Evolutionary conservation across 1,140 invertebrate species (phyloP), one percentile per base, ranked within the genome.

Genomic region (Trissolcus basalis): DNA sequence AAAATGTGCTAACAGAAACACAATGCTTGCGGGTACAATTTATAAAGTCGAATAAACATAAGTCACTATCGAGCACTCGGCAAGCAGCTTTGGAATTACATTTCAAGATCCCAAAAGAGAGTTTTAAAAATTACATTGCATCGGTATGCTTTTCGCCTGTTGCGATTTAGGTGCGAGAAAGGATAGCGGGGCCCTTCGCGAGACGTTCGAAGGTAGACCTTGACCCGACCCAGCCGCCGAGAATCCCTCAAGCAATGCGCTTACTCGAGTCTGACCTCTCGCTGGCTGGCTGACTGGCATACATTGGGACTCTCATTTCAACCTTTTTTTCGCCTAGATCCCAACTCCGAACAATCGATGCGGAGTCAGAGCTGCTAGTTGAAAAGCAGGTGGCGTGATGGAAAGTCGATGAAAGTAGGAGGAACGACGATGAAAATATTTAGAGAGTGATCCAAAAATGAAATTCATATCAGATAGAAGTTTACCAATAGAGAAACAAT

Each of bases 191-290:
- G 55, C 15, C 39, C 27, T 10, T 47, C 16, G 69, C 51, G 47
- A 39, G 43, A 54, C 43, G 49, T 39, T 56, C 39, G 63, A 63
- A 60, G 61, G 71, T 67, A 51, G 71, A 74, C 71, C 71, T 74
- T 74, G 71, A 74, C 71, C 71, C 71, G 71, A 74, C 63, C 71
- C 71, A 61, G 56, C 60, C 55, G 44, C 8, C 45, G 63, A 61
- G 70, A 61, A 68, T 63, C 63, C 72, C 64, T 75, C 72, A 53
- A 67, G 72, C 72, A 68, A 58, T 35, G 63, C 53, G 61, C 53
- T 19, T 58, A 41, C 59, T 75, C 64, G 72, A 68, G 72, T 60
- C 64, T 68, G 65, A 69, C 72, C 72, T 76, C 58, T 68, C 69
- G 69, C 60, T 56, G 51, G 48, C 48, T 56, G 55, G 43, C 67